Conservation (phyloP, 2,888 invertebrate species). For the Serrognathus titanus region DNA sequence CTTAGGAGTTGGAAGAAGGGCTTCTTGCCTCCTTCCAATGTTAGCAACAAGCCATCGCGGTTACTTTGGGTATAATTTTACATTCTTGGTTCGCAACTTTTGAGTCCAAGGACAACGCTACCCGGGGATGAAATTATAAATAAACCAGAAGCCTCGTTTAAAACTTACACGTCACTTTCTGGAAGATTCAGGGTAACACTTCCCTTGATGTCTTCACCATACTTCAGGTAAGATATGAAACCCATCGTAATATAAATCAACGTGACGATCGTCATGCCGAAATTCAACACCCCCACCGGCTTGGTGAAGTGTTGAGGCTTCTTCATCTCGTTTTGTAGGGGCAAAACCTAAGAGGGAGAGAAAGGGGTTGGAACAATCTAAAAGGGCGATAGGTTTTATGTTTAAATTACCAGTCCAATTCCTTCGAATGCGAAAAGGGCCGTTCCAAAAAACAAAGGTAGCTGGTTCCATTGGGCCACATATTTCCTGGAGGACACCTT, state of each 20-base stretch:
- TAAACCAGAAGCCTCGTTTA: no score
- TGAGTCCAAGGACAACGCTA: no score
- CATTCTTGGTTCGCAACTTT: no score
- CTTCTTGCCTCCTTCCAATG: no score
- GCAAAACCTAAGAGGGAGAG: constrained; percentile 67
- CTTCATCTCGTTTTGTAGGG: constrained; percentile 89
- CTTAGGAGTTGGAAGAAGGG: no score
- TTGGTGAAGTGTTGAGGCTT: constrained; percentile 74
- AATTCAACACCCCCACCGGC: constrained; percentile 80
- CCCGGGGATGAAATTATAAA: no score
- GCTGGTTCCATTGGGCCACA: constrained; percentile 56
- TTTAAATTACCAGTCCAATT: constrained; percentile 72
- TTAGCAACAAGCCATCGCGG: no score
- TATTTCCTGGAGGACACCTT: constrained; percentile 57
- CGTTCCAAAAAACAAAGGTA: constrained; percentile 93
- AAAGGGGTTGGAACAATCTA: not conserved
- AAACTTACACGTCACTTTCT: constrained; percentile 55
- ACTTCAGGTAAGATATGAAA: constrained; percentile 83
- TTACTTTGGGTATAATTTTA: no score
- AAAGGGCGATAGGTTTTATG: not conserved
- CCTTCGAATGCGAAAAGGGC: constrained; percentile 97
- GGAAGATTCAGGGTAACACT: constrained; percentile 88
- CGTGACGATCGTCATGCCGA: constrained; percentile 81
- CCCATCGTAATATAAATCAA: constrained; percentile 77
- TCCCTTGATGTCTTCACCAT: constrained; percentile 76